These are phyloP conservation scores for Barypeithes pellucidus DNA, from an alignment of 2,888 invertebrate species.

Conservation along the genomic window DNA sequence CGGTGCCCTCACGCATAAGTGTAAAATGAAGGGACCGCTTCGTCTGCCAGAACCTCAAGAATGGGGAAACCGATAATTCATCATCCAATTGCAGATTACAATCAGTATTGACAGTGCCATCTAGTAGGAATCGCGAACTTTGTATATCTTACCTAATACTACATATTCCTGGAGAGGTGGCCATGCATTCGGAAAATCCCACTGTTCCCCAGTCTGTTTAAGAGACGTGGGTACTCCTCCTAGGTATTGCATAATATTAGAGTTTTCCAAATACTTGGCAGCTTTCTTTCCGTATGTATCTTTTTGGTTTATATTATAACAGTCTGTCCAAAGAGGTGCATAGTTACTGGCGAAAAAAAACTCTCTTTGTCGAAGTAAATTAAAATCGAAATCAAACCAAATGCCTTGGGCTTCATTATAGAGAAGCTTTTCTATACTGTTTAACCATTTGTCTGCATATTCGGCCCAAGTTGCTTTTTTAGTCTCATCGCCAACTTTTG, in stretches of 20 bases:
- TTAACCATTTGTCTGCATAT: constrained; percentile 74
- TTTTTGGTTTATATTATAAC: constrained; percentile 56
- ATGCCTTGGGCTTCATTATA: constrained; percentile 82
- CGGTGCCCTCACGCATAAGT: no score
- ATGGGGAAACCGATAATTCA: no score
- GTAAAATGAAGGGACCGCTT: no score
- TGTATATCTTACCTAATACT: constrained; percentile 69
- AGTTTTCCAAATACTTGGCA: constrained; percentile 72
- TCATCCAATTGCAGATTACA: no score
- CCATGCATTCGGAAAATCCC: constrained; percentile 92
- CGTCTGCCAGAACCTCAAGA: no score
- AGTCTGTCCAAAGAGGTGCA: constrained; percentile 81
- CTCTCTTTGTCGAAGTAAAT: constrained; percentile 73
- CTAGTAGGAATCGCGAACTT: no score
- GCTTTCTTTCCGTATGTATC: constrained; percentile 72
- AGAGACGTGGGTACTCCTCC: constrained; percentile 82
- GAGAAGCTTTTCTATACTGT: constrained; percentile 78
- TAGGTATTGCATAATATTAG: constrained; percentile 69
- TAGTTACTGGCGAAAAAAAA: constrained; percentile 83
- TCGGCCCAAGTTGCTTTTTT: constrained; percentile 73
- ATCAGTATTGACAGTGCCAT: no score
- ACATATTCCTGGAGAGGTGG: constrained; percentile 86
- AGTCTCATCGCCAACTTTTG: constrained; percentile 70
- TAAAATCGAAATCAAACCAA: constrained; percentile 87
- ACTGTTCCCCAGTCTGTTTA: constrained; percentile 79